Percentiles rank a stretch among this genome's conserved stretches.
These are phyloP conservation scores for Elachura formosa DNA, from an alignment of 2,113 vertebrate genomes.

Conservation along the genomic window DNA sequence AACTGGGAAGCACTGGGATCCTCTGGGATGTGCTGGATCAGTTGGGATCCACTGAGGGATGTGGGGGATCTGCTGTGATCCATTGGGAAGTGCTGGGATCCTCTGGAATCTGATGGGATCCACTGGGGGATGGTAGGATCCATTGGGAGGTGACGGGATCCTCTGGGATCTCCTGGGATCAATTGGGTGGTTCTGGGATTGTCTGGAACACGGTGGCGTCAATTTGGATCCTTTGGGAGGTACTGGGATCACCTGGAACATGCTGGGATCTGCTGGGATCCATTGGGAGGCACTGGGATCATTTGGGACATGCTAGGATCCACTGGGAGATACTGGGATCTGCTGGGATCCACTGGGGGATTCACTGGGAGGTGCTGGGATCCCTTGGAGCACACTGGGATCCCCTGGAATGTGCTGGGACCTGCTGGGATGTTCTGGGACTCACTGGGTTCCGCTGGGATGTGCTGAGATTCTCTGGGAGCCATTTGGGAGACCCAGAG, in stretches of 20 bases:
- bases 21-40: not conserved
- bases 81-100: accelerated
- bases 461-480: accelerated
- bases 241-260: too few relatives aligned
- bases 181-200: not conserved
- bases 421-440: not conserved
- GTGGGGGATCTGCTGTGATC: not conserved
- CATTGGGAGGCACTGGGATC: too few relatives aligned
- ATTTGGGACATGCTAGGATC: accelerated
- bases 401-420: accelerated
- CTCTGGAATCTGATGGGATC: too few relatives aligned
- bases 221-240: too few relatives aligned
- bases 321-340: too few relatives aligned
- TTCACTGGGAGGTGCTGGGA: too few relatives aligned
- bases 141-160: not conserved
- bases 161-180: not conserved
- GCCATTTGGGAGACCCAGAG: too few relatives aligned
- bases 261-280: accelerated
- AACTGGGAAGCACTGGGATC: not conserved
- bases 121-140: not conserved
- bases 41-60: not conserved
- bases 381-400: accelerated
- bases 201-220: too few relatives aligned
- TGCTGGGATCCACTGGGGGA: not conserved
- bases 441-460: not conserved